Base-by-base conservation (phyloP, 2,797 vertebrate genomes). In the Lacerta agilis region DNA sequence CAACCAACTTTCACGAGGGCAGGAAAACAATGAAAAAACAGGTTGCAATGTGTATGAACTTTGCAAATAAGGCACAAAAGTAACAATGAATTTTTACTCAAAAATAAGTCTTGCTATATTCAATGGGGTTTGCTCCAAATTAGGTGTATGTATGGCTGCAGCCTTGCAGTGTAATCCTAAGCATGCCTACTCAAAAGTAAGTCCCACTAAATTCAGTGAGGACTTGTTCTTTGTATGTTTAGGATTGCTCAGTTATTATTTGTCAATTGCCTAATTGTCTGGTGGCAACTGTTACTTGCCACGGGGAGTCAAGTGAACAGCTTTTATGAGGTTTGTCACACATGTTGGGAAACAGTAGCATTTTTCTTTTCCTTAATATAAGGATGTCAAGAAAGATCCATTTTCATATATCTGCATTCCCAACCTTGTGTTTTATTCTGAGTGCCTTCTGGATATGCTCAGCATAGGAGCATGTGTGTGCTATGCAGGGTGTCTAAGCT, bases 381-480 rank as follows among this genome's bases (percentile, higher is more conserved):
- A 86, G 64, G 33, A 67, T 67, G 75, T n/a, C 55, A 79, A 33
- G 66, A 17, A 29, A 79, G 15, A 55, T n/a, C 58, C 41, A 43
- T 85, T 17, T 43, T 41, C 27, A 13, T 45, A 66, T 13, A 38
- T 25, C 18, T 79, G 8, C 36, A 38, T 45, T 36, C 8, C 36
- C 45, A 84, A 89, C 49, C 20, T 8, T 73, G 79, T 36, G 82
- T 87, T 45, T 25, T 55, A 83, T n/a, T 82, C 38, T 27, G 11
- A 88, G 81, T 6, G 73, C 11, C 29, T 90, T 87, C 66, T 83
- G 76, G 55, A 75, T 58, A 72, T 90, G n/a, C 61, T 82, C 33
- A 78, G 13, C n/a, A 71, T 17, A 36, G 49, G 17, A 61, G 25
- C 69, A 69, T 85, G 33, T 23, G 61, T 78, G n/a, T 41, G 27